These are phyloP conservation scores for Peromyscus maniculatus DNA, from an alignment of 2,113 vertebrate species.

Conservation along the genomic window DNA sequence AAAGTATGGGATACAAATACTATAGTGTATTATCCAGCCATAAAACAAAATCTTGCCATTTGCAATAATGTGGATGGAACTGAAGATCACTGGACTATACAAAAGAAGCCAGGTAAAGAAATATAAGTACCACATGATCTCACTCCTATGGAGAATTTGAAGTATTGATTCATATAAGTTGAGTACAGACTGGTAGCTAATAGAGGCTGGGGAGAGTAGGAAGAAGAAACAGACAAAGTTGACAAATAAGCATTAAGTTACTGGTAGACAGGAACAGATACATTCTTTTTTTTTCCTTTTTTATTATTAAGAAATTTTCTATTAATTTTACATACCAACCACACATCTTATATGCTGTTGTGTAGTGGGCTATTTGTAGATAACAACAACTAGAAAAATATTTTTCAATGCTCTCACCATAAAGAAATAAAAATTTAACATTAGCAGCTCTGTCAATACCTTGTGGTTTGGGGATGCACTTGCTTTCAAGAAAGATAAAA, in stretches of 20 bases:
- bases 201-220: not conserved
- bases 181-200: not conserved
- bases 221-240: not conserved
- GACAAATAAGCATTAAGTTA: not conserved
- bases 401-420: not conserved
- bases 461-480: not conserved
- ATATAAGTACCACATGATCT: not conserved
- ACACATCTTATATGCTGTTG: not conserved
- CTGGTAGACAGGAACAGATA: not conserved
- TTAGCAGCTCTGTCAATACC: not conserved
- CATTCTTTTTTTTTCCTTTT: too few relatives aligned
- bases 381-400: not conserved
- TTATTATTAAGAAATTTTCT: too few relatives aligned
- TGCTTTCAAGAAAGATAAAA: too few relatives aligned
- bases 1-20: not conserved
- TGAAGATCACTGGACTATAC: not conserved
- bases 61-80: not conserved
- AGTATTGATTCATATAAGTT: not conserved
- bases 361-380: not conserved
- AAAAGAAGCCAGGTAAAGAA: not conserved
- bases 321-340: too few relatives aligned
- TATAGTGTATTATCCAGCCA: not conserved
- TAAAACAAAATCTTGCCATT: not conserved
- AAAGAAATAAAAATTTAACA: not conserved
- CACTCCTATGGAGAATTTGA: not conserved